phyloP scores from a whole-genome alignment of 2,888 invertebrate species.

The Panopea generosa region DNA sequence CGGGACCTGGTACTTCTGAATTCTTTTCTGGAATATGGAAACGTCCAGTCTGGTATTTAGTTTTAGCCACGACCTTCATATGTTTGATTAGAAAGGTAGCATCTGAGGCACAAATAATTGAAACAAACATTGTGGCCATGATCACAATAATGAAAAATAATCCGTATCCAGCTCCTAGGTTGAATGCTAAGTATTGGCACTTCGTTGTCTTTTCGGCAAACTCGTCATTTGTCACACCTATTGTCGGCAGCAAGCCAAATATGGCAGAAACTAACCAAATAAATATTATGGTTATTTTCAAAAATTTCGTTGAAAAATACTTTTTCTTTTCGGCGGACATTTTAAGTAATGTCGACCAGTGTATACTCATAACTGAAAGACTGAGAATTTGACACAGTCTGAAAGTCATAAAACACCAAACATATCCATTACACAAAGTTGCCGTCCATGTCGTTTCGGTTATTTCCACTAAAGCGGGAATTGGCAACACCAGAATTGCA shows the following conservation, averaged over 20 bases:
- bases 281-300: slow-evolving; percentile 63
- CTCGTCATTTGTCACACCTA: slow-evolving; percentile 61
- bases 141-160: slow-evolving; percentile 68
- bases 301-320: slow-evolving; percentile 62
- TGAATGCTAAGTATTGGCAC: slow-evolving; percentile 72
- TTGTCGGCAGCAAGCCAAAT: slow-evolving; percentile 66
- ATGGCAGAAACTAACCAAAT: slow-evolving; percentile 65
- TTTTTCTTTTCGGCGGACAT: slow-evolving; percentile 63
- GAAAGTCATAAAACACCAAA: slow-evolving; percentile 67
- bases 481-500: slow-evolving; percentile 66
- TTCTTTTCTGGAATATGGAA: slow-evolving; percentile 67
- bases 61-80: slow-evolving; percentile 69
- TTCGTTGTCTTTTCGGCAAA: slow-evolving; percentile 44
- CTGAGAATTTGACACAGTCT: slow-evolving; percentile 65
- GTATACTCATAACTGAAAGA: slow-evolving; percentile 62
- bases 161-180: slow-evolving; percentile 69
- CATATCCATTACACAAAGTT: slow-evolving; percentile 66
- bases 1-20: slow-evolving; percentile 55
- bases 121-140: slow-evolving; percentile 57
- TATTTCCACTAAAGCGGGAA: slow-evolving; percentile 68
- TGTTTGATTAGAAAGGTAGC: slow-evolving; percentile 68
- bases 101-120: slow-evolving; percentile 69
- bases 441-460: slow-evolving; percentile 58
- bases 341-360: slow-evolving; percentile 71
- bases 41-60: slow-evolving; percentile 73